phyloP scores from a whole-genome alignment of 2,888 invertebrate species.

The Epistrophella euchroma region DNA sequence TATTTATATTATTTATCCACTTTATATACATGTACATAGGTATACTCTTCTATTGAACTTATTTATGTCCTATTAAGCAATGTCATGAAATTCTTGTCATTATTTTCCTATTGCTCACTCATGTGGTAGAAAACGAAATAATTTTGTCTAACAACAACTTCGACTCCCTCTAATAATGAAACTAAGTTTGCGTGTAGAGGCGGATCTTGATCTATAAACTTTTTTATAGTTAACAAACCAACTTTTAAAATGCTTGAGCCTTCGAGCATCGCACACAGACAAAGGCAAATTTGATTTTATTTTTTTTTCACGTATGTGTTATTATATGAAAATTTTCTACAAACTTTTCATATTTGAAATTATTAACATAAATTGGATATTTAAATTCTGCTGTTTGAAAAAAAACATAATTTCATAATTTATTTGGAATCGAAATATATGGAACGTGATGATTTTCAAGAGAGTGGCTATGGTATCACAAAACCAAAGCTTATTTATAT shows the following conservation, averaged over 20 bases:
- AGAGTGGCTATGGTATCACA: too few relatives aligned
- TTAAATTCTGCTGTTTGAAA: background rate
- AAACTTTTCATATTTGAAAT: background rate
- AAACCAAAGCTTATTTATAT: too few relatives aligned
- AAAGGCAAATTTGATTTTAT: background rate
- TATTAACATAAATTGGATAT: background rate
- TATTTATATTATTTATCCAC: too few relatives aligned
- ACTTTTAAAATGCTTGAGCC: background rate
- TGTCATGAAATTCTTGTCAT: slow-evolving; percentile 3
- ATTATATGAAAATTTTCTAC: background rate
- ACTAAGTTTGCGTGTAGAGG: background rate
- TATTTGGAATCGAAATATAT: background rate
- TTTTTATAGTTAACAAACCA: background rate
- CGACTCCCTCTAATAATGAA: background rate
- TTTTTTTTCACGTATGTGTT: background rate
- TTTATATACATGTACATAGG: too few relatives aligned
- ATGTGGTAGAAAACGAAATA: background rate
- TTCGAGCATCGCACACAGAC: background rate
- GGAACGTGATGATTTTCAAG: background rate
- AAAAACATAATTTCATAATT: background rate
- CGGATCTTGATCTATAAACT: background rate
- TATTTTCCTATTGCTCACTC: background rate
- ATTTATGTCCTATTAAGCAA: too few relatives aligned
- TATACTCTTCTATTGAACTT: too few relatives aligned
- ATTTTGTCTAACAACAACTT: background rate